Base-by-base conservation (phyloP, 2,888 invertebrate species). In the Fabriciana adippe region DNA sequence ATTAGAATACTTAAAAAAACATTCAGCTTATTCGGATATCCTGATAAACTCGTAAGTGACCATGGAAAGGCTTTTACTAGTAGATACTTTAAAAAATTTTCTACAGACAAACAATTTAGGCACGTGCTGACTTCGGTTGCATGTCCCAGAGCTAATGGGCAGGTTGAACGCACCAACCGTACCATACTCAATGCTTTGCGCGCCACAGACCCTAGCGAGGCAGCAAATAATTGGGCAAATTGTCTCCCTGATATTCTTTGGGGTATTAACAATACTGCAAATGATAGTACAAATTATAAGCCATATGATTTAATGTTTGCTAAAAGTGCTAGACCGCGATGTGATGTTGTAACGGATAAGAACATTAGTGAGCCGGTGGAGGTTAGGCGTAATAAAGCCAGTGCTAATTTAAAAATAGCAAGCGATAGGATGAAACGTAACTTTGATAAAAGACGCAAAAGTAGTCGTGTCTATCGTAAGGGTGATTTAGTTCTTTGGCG, bases 241-340 rank as follows among this genome's bases (percentile, higher is more conserved):
- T 55, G 64, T 56, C 60, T 77, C 15, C 73, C 74, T 6, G 70
- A 74, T 51, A 47, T 73, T 5, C 13, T 76, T 5, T 77, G 73
- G 77, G 76, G 77, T 13, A 78, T 78, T n/a, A 78, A 78, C 63
- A 75, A 76, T 51, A 74, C 75, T 14, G 14, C 47, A 5, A 72
- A 75, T 67, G 72, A 70, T 0, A 73, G 63, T 41, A 74, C 74
- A 15, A 48, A 50, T 1, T 74, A 50, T 59, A 71, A 67, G 63
- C 65, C 68, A 0, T 72, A 67, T 55, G 66, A 72, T 15, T 50
- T 72, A 3, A 73, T 73, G 21, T 21, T 21, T 21, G 21, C 21
- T 3, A 21, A 21, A 21, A 21, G 21, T 0, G 21, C 21, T 21
- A 21, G 21, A 21, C 21, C 21, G 21, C 21, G 21, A 21, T 21